Evolutionary conservation across 1,140 invertebrate genomes (phyloP), one percentile per base, ranked within the genome.

Genomic region (Trialeurodes vaporariorum): DNA sequence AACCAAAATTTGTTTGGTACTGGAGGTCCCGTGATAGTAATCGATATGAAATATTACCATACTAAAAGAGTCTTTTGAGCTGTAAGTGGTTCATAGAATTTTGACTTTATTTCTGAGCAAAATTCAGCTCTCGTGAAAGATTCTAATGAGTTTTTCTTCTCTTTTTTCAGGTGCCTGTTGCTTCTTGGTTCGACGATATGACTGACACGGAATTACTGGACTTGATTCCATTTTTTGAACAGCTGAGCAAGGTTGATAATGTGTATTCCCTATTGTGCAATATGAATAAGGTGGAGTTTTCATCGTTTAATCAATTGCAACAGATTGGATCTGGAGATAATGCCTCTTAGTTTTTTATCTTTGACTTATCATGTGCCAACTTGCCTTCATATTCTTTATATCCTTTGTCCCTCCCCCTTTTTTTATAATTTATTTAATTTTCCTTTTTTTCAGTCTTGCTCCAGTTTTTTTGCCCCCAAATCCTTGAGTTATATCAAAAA

Each of bases 101-200:
- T n/a, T n/a, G n/a, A n/a, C n/a, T n/a, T n/a, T n/a, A n/a, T n/a
- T n/a, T n/a, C n/a, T n/a, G n/a, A n/a, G n/a, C n/a, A n/a, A n/a
- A n/a, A n/a, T n/a, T n/a, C n/a, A n/a, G n/a, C n/a, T n/a, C n/a
- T n/a, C n/a, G n/a, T n/a, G n/a, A n/a, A n/a, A n/a, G n/a, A n/a
- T n/a, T n/a, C n/a, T n/a, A n/a, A n/a, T n/a, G n/a, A n/a, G n/a
- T 12, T 40, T 65, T 61, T 61, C 22, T 21, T 63, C 23, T 70
- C 70, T 77, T 25, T 75, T 76, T 80, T 1, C 78, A 96, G 94
- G 92, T 98, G 79, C 94, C 94, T 78, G 93, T 97, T 67, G 91
- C 91, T 77, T 96, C 93, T 68, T 98, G 95, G 95, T 98, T 98
- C 80, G 94, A 98, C 79, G 95, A 98, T 79, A 93, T 94, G 85